Evolutionary conservation across 2,888 invertebrate species (phyloP).

Genomic region (Caradrina clavipalpis): DNA sequence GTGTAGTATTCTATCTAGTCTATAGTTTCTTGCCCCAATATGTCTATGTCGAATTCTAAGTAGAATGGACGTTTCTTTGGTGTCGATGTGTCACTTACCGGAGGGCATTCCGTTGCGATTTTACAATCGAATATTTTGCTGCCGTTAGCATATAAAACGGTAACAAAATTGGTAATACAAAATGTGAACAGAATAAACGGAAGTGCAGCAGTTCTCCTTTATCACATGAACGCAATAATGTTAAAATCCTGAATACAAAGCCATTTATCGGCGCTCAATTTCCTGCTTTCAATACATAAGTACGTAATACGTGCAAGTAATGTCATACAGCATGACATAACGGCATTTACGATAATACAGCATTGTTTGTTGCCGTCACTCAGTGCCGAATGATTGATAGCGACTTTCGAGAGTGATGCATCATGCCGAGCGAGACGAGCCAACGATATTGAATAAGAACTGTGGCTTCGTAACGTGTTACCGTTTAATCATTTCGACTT

Average conservation of each 20-base stretch:
- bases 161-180: constrained; percentile 18
- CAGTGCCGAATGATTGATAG: constrained; percentile 68
- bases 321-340: constrained; percentile 64
- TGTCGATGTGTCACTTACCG: constrained; percentile 35
- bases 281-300: constrained; percentile 55
- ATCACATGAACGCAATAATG: constrained; percentile 8
- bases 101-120: constrained; percentile 17
- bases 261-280: constrained; percentile 46
- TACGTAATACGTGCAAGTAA: constrained; percentile 51
- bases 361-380: constrained; percentile 66
- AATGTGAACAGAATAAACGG: constrained; percentile 21
- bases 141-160: constrained; percentile 25
- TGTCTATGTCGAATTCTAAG: constrained; percentile 40
- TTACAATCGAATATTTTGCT: constrained; percentile 32
- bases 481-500: constrained; percentile 36
- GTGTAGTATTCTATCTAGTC: constrained; percentile 27
- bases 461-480: constrained; percentile 32
- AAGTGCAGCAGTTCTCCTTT: constrained; percentile 34
- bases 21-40: constrained; percentile 39
- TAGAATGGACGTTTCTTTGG: constrained; percentile 32
- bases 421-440: constrained; percentile 44
- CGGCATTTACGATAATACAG: constrained; percentile 65
- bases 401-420: constrained; percentile 65
- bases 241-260: constrained; percentile 27
- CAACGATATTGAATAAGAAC: constrained; percentile 59